Evolutionary conservation across 2,797 vertebrate genomes (phyloP).

Genomic region (Crypturellus tataupa): DNA sequence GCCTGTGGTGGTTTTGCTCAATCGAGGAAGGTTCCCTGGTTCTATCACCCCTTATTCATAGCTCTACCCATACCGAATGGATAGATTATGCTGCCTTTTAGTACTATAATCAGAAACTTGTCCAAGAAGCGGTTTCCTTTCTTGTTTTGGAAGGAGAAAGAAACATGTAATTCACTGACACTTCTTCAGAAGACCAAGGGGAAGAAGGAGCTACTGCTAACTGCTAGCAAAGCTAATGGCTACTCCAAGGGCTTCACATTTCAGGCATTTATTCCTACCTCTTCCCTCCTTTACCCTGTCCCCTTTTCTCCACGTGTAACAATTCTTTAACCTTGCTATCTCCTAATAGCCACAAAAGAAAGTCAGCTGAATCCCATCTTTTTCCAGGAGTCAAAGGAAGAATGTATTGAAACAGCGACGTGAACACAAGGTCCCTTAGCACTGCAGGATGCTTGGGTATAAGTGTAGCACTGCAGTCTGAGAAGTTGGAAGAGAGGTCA

Average conservation of each 20-base stretch:
- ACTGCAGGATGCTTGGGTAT: background rate
- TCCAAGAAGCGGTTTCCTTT: background rate
- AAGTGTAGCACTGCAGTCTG: background rate
- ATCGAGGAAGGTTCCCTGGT: background rate
- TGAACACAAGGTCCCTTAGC: background rate
- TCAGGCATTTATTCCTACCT: background rate
- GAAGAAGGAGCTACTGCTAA: background rate
- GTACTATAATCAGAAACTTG: background rate
- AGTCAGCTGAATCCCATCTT: background rate
- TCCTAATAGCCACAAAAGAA: background rate
- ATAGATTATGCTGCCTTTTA: background rate
- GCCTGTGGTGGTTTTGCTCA: background rate
- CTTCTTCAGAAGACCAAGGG: background rate
- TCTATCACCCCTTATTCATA: background rate
- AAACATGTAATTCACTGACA: rapidly evolving
- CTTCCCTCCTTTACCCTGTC: background rate
- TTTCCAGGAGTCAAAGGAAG: background rate
- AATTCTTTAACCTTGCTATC: background rate
- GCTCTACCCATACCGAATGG: background rate
- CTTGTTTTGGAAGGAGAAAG: background rate
- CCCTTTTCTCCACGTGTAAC: background rate
- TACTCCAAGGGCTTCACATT: rapidly evolving
- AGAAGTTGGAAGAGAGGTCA: background rate
- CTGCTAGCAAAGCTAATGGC: background rate
- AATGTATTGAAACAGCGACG: background rate